Percentiles rank a stretch among this genome's conserved stretches.
These are phyloP conservation scores for Parazoanthus atlanticus DNA, from an alignment of 92 coral and sea anemone genomes.

Conservation along the genomic window DNA sequence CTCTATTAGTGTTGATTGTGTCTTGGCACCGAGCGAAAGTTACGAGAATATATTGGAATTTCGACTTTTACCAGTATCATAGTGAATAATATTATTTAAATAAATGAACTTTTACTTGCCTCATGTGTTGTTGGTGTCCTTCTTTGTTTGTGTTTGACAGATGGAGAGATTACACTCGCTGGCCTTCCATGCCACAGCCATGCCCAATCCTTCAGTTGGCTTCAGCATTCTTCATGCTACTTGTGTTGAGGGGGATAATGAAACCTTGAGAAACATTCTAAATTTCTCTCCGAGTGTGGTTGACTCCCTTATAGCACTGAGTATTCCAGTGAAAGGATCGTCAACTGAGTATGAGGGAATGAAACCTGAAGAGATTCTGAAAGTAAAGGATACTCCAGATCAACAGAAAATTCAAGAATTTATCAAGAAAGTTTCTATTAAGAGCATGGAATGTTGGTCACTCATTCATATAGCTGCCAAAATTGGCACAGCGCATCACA, in stretches of 20 bases:
- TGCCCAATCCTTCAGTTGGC: slow-evolving; percentile 9
- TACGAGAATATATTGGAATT: no score
- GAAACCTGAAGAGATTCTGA: slow-evolving; percentile 36
- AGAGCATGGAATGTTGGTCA: not conserved
- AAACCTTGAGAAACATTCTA: slow-evolving; percentile 25
- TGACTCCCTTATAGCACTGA: slow-evolving; percentile 27
- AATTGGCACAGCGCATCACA: slow-evolving; percentile 24
- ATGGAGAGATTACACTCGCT: slow-evolving; percentile 45
- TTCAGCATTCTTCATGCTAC: slow-evolving; percentile 32
- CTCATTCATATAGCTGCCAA: slow-evolving; percentile 26
- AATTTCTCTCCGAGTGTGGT: slow-evolving; percentile 30
- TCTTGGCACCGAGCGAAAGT: no score
- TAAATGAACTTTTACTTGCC: no score
- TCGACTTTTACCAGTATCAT: no score
- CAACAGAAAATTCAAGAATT: slow-evolving; percentile 8
- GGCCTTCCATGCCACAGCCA: slow-evolving; percentile 40
- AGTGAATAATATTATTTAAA: no score
- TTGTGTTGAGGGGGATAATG: slow-evolving; percentile 36
- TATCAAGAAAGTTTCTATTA: not conserved
- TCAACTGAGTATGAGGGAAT: slow-evolving; percentile 29
- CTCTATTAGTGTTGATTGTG: no score
- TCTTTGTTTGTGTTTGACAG: not conserved
- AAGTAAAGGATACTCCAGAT: not conserved
- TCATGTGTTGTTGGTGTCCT: no score
- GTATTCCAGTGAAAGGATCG: slow-evolving; percentile 12